Percentiles rank a stretch among this genome's conserved stretches.
Conservation (phyloP, 2,797 vertebrate genomes). For the Synaphobranchus kaupii region DNA sequence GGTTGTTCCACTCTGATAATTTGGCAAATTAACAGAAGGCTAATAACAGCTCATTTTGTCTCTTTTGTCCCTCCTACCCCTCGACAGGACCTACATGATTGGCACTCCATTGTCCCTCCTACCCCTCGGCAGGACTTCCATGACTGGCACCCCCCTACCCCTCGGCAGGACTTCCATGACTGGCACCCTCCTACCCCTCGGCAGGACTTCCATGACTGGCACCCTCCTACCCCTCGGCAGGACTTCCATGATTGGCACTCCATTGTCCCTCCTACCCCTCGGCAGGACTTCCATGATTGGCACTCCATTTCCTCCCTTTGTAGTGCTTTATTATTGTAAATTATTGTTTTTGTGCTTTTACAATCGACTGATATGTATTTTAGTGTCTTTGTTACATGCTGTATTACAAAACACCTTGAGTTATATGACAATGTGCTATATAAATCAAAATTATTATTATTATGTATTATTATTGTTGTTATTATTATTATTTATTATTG, state of each 20-base stretch:
- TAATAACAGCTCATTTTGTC: not conserved
- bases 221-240: not conserved
- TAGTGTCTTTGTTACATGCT: not conserved
- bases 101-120: not conserved
- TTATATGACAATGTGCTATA: not conserved
- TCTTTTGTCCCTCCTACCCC: not conserved
- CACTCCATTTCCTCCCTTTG: not conserved
- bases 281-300: no score
- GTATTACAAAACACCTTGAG: not conserved
- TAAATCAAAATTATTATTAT: not conserved
- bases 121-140: no score
- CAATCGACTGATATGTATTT: not conserved
- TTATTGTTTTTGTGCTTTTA: not conserved
- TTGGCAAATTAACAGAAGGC: not conserved
- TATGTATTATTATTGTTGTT: no score
- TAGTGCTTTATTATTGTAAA: not conserved
- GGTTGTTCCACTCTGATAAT: conserved; percentile 20
- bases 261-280: no score
- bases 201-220: no score
- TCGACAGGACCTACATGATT: not conserved
- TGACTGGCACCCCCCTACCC: no score
- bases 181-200: no score
- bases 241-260: not conserved
- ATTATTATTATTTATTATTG: not conserved
- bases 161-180: no score